A percentile compares a stretch with the other conserved stretches of the same genome.
phyloP scores from a whole-genome alignment of 2,797 vertebrate genomes.

The Silurus aristotelis region DNA sequence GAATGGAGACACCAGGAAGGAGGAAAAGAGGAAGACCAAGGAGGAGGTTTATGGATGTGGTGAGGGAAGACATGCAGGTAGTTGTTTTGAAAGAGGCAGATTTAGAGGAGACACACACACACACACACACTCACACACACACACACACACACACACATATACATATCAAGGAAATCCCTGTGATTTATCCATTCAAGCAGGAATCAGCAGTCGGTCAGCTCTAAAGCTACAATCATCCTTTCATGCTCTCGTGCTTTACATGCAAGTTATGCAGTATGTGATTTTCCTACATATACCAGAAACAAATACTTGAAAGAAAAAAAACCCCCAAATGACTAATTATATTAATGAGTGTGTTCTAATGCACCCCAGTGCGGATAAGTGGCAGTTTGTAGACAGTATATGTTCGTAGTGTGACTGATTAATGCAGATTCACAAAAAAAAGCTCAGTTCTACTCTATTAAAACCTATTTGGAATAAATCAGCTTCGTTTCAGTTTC shows the following conservation, averaged over 20 bases:
- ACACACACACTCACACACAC: not conserved
- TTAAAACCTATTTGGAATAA: constrained; percentile 46
- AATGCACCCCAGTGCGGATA: not conserved
- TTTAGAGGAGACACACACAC: not conserved
- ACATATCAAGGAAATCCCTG: not conserved
- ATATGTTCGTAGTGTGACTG: not conserved
- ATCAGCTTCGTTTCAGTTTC: constrained; percentile 53
- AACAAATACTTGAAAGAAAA: not conserved
- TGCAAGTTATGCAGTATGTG: not conserved
- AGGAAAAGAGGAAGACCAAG: too few species aligned
- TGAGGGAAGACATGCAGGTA: not conserved
- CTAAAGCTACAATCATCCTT: not conserved
- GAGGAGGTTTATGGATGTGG: too few species aligned
- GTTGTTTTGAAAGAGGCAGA: not conserved
- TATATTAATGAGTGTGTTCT: not conserved
- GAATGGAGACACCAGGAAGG: too few species aligned
- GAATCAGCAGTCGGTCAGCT: not conserved
- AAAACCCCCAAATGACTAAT: not conserved
- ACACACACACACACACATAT: too few species aligned
- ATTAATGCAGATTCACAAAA: constrained; percentile 16
- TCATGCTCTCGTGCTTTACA: not conserved
- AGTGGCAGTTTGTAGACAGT: not conserved
- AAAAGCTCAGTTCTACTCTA: constrained; percentile 10
- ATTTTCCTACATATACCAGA: not conserved
- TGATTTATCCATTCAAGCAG: not conserved